A percentile compares a stretch with the other conserved stretches of the same genome.
These are phyloP conservation scores for Pseudonaja textilis DNA, from an alignment of 2,113 vertebrate genomes.

Conservation along the genomic window DNA sequence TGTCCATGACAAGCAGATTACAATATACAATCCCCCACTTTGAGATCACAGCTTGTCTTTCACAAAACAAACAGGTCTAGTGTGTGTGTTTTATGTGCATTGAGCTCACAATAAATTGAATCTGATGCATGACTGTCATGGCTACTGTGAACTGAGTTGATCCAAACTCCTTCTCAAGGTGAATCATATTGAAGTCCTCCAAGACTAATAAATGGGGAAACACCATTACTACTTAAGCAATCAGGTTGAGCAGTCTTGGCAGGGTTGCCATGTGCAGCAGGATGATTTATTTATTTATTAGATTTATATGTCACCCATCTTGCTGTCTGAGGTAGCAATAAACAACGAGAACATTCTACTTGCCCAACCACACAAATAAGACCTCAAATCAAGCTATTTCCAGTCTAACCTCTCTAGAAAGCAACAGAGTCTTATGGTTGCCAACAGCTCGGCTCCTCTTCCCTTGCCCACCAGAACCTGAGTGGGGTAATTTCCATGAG, in stretches of 20 bases:
- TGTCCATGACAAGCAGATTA: background rate
- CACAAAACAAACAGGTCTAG: background rate
- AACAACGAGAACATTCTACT: background rate
- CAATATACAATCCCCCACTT: background rate
- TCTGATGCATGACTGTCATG: background rate
- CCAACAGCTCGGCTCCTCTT: background rate
- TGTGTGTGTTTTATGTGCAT: background rate
- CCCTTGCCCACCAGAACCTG: background rate
- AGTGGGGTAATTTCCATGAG: background rate
- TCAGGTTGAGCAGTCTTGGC: background rate
- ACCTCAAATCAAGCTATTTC: background rate
- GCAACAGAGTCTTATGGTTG: background rate
- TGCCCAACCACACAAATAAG: background rate
- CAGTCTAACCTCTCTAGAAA: background rate
- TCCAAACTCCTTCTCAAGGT: background rate
- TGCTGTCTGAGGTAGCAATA: background rate
- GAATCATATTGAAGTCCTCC: background rate
- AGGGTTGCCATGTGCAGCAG: background rate
- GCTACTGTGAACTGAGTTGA: background rate
- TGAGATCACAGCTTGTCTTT: background rate
- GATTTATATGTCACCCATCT: background rate
- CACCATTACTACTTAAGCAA: background rate
- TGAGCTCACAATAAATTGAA: background rate
- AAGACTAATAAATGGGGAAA: background rate
- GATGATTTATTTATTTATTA: background rate